Percentiles rank a stretch among this genome's conserved stretches.
Evolutionary conservation across 92 coral and sea anemone species (phyloP).

Genomic region (Muricea muricata): DNA sequence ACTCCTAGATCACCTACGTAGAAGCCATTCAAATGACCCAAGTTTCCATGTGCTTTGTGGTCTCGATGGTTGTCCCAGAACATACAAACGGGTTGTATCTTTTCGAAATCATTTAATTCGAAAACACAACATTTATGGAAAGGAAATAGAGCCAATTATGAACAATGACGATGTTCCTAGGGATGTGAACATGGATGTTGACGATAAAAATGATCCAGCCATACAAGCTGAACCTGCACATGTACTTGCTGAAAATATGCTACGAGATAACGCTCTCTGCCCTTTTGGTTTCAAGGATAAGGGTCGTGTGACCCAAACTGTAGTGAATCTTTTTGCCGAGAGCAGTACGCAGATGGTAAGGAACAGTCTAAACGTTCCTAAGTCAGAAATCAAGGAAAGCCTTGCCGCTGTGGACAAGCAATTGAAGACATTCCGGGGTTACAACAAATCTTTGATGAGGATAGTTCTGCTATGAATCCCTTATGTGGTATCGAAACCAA

Average conservation of each 20-base stretch:
- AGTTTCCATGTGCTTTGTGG: constrained; percentile 73
- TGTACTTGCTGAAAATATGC: constrained; percentile 22
- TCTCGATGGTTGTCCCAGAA: constrained; percentile 66
- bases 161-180: not conserved
- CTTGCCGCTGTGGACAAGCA: constrained; percentile 53
- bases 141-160: not conserved
- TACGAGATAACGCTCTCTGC: constrained; percentile 51
- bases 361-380: constrained; percentile 43
- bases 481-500: constrained; percentile 59
- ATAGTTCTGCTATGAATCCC: constrained; percentile 48
- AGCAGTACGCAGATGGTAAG: constrained; percentile 52
- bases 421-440: constrained; percentile 49
- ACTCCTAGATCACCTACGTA: constrained; percentile 56
- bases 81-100: constrained; percentile 56
- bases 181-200: not conserved
- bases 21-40: constrained; percentile 59
- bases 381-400: constrained; percentile 25
- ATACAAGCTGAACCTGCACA: constrained; percentile 18
- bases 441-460: constrained; percentile 43
- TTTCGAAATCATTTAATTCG: constrained; percentile 69
- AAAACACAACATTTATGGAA: constrained; percentile 54
- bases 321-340: constrained; percentile 48
- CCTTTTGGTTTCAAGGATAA: constrained; percentile 65
- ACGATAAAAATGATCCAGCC: constrained; percentile 6
- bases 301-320: constrained; percentile 69